Evolutionary conservation across 2,113 vertebrate genomes (phyloP).

Genomic region (Limnothrissa miodon): DNA sequence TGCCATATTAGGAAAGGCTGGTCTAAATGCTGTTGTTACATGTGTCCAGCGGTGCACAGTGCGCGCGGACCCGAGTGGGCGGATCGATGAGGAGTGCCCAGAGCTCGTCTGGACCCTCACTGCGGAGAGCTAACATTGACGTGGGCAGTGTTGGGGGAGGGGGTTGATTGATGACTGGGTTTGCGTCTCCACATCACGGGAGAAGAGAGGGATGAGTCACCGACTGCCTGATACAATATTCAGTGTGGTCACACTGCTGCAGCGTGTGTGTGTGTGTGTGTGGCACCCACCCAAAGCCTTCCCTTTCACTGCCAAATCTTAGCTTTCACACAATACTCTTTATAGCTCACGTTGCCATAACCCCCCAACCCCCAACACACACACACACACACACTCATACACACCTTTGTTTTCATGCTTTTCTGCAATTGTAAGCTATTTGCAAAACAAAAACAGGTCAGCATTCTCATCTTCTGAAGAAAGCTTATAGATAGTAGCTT

Average conservation of each 20-base stretch:
- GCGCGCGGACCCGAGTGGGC: conserved; percentile 3
- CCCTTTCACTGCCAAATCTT: not conserved
- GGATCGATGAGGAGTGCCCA: conserved; percentile 28
- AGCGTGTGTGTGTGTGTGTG: conserved; percentile 7
- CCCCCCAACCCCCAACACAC: too few relatives aligned
- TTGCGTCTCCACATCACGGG: conserved; percentile 60
- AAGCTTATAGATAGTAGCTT: not conserved
- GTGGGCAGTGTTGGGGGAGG: conserved; percentile 41
- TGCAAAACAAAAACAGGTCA: not conserved
- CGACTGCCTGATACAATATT: conserved; percentile 60
- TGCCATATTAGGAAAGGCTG: not conserved
- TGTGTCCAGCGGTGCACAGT: conserved; percentile 17
- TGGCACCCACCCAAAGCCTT: conserved; percentile 8
- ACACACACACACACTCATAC: too few relatives aligned
- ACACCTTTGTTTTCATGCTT: not conserved
- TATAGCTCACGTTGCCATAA: not conserved
- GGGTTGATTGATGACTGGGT: conserved; percentile 66
- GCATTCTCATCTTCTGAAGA: not conserved
- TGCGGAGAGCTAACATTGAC: conserved; percentile 47
- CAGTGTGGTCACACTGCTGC: conserved; percentile 54
- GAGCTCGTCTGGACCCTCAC: conserved; percentile 37
- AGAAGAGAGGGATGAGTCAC: conserved; percentile 73
- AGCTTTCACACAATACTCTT: not conserved
- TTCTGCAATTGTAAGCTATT: not conserved
- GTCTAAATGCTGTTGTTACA: not conserved